A percentile compares a stretch with the other conserved stretches of the same genome.
Conservation (phyloP, 2,113 vertebrate species). For the Eptesicus fuscus region DNA sequence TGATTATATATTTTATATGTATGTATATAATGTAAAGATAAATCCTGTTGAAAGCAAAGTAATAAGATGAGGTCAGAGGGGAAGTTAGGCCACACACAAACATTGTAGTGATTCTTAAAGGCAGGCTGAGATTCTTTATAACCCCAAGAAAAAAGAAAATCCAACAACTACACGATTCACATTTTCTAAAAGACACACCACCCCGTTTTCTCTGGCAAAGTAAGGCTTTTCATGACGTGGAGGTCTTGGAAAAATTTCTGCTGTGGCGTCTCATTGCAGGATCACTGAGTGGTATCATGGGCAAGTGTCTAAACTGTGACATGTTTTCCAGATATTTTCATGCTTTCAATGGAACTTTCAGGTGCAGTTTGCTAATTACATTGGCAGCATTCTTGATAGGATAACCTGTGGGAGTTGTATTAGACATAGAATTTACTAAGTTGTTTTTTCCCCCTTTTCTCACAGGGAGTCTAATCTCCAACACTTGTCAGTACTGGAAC, state of each 20-base stretch:
- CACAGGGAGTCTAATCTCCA: conserved; percentile 94
- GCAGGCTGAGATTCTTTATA: neutral
- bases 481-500: conserved; percentile 92
- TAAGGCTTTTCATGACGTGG: neutral
- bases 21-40: neutral
- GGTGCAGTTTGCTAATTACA: neutral
- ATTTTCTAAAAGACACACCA: neutral
- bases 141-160: neutral
- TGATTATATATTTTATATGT: neutral
- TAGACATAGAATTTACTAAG: neutral
- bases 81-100: neutral
- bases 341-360: neutral
- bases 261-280: neutral
- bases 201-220: neutral
- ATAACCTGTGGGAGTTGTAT: neutral
- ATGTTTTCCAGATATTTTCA: neutral
- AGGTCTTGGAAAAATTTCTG: neutral
- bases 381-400: neutral
- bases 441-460: conserved; percentile 51
- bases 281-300: neutral
- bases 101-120: neutral
- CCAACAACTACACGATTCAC: neutral
- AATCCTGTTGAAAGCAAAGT: neutral
- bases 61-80: neutral
- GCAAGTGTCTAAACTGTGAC: neutral